phyloP scores from a whole-genome alignment of 2,797 vertebrate species.

The Paramormyrops hopkinsi region DNA sequence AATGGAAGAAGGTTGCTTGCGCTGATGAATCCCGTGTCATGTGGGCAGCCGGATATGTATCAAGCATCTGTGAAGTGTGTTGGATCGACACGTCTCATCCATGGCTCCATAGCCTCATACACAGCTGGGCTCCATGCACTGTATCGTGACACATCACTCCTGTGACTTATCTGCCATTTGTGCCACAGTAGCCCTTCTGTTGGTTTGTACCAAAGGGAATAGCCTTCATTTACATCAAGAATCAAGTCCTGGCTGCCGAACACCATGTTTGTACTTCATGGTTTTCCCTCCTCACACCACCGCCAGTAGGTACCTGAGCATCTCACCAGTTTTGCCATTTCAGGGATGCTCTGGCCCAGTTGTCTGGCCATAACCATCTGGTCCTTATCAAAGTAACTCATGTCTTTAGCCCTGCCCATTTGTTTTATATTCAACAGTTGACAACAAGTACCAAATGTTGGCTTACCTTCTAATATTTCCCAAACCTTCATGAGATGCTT shows the following conservation, averaged over 20 bases:
- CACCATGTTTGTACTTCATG: not conserved
- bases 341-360: not conserved
- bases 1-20: not conserved
- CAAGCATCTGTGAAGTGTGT: not conserved
- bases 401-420: not conserved
- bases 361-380: not conserved
- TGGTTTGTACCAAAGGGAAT: not conserved
- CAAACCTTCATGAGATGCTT: not conserved
- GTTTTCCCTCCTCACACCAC: not conserved
- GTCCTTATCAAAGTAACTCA: not conserved
- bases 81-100: not conserved
- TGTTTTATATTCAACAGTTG: not conserved
- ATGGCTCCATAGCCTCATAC: not conserved
- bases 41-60: not conserved
- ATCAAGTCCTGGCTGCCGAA: not conserved
- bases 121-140: not conserved
- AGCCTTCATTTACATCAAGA: not conserved
- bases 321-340: not conserved
- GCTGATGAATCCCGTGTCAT: not conserved
- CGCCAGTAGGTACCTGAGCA: not conserved
- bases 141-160: not conserved
- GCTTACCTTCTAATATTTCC: not conserved
- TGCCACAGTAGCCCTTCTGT: not conserved
- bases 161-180: not conserved
- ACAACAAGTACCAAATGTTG: not conserved